These are phyloP conservation scores for Orthosia gothica DNA, from an alignment of 2,888 invertebrate genomes.

Conservation along the genomic window DNA sequence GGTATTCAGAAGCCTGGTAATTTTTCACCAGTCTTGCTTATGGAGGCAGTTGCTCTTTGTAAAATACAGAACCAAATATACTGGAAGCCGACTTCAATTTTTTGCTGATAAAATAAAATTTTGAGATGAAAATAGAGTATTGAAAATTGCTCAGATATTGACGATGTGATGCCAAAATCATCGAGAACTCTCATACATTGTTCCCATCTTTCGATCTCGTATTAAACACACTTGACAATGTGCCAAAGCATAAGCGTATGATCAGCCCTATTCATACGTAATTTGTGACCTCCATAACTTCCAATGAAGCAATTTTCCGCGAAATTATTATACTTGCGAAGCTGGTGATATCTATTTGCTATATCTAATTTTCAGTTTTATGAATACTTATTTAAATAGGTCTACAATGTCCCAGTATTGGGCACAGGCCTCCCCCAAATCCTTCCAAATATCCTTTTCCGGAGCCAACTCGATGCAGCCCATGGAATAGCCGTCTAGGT, in stretches of 20 bases:
- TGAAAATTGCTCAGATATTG: neutral
- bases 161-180: neutral
- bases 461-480: too few relatives aligned
- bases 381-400: neutral
- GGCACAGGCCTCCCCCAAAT: too few relatives aligned
- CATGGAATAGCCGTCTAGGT: too few relatives aligned
- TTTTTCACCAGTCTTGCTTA: too few relatives aligned
- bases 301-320: neutral
- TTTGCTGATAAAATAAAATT: constrained; percentile 1
- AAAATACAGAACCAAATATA: too few relatives aligned
- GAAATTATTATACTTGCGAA: constrained; percentile 1
- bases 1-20: too few relatives aligned
- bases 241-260: constrained; percentile 17
- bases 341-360: neutral
- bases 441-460: too few relatives aligned
- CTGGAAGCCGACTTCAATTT: too few relatives aligned
- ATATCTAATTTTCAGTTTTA: neutral
- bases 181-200: constrained; percentile 9
- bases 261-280: constrained; percentile 11
- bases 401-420: too few relatives aligned
- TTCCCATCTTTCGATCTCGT: constrained; percentile 8
- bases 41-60: too few relatives aligned
- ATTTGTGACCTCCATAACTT: constrained; percentile 28
- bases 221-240: constrained; percentile 34
- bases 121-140: neutral